phyloP scores from a whole-genome alignment of 2,888 invertebrate species.

The Nomada hirtipes region DNA sequence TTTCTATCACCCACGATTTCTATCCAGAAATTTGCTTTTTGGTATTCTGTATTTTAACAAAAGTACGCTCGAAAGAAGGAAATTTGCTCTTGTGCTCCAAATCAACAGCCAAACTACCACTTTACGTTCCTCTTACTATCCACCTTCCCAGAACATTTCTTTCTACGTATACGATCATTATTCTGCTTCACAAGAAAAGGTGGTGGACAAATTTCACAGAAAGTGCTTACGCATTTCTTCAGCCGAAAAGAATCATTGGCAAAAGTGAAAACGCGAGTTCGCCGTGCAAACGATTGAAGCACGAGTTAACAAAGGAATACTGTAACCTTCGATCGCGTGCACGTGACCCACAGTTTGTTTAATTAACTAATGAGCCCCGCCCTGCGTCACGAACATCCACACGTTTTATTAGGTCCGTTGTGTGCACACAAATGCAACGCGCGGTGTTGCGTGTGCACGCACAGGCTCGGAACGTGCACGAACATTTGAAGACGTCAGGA shows the following conservation, averaged over 20 bases:
- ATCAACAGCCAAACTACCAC: neutral
- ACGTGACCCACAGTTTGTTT: constrained; percentile 69
- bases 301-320: constrained; percentile 21
- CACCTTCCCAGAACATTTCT: neutral
- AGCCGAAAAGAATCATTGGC: constrained; percentile 13
- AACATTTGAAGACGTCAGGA: constrained; percentile 15
- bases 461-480: neutral
- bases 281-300: neutral
- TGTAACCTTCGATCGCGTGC: constrained; percentile 63
- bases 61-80: too few species aligned
- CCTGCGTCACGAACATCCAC: constrained; percentile 64
- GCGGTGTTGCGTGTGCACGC: constrained; percentile 47
- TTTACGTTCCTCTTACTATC: too few species aligned
- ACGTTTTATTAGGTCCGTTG: constrained; percentile 45
- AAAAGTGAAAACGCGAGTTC: constrained; percentile 9
- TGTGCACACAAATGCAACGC: constrained; percentile 52
- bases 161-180: neutral
- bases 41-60: too few species aligned
- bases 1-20: neutral
- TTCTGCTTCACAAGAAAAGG: neutral
- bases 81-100: too few species aligned
- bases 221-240: neutral
- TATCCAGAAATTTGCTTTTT: too few species aligned
- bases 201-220: neutral
- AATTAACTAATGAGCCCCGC: constrained; percentile 77